Base-by-base conservation (phyloP, 2,888 invertebrate species). In the Deroplatys truncata region DNA sequence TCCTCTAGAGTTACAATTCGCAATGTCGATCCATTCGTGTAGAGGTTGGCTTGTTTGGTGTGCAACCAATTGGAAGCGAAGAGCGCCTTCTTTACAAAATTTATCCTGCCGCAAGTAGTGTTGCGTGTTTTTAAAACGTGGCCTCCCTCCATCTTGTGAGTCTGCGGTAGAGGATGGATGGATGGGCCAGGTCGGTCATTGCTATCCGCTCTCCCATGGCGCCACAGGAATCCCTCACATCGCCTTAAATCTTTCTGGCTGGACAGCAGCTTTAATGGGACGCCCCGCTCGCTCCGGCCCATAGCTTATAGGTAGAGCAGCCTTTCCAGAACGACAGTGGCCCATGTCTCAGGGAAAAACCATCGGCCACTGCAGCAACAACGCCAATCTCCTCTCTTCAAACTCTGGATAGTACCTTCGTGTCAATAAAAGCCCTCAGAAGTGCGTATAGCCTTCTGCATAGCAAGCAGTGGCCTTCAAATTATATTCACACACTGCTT, bases 201-300 rank as follows among this genome's bases (percentile, higher is more conserved):
- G 85, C 89, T 89, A 87, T 87, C 56, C 89, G 82, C 83, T 89
- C 82, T 87, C 87, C 87, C 83, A 87, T 83, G 90, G 90, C 90
- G 90, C 90, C 90, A 88, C 90, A 88, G 90, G 90, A 90, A 88
- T 90, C 85, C 90, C 86, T 88, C 88, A 56, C 88, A 88, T 88
- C 90, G 88, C 88, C 88, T 90, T 90, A 90, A 90, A 90, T 90
- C 90, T 90, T 90, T 90, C 90, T 86, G 85, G 82, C 88, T 85
- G 90, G 90, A 90, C 90, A 90, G 90, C 85, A 28, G 88, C 88
- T 88, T 90, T 90, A 90, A 90, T 90, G 90, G 90, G 88, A 88
- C 88, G 88, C 85, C 84, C 89, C 89, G 72, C 84, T 85, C 89
- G 72, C 84, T 85, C 84, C 89, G 89, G 89, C 72, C 85, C 87